Evolutionary conservation across 2,113 vertebrate species (phyloP), one percentile per base, ranked within the genome.

Genomic region (Anthoscopus minutus): DNA sequence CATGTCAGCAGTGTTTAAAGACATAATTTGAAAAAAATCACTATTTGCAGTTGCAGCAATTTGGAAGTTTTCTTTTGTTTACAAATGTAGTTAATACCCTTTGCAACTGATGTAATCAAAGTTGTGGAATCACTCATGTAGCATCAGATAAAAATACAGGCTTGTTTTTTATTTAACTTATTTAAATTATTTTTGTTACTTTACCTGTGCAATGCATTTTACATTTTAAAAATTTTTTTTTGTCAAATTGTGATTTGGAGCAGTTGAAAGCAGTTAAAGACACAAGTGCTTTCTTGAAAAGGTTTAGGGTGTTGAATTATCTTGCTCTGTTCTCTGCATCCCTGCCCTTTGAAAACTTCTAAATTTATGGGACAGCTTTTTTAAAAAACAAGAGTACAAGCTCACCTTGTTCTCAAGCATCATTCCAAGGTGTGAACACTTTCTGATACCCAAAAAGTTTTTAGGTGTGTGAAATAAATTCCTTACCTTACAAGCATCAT

Each of bases 311-410:
- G 15, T 44, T 66, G 57, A 35, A 42, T 77, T 1, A 0, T 4
- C 6, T 57, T 16, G 31, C 5, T 81, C 23, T 67, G 1, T 47
- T 50, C 16, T 21, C n/a, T 1, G 0, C 4, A 16, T 53, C 7
- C 15, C 6, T 54, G 24, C 20, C 20, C 14, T 80, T 71, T 64
- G 35, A 62, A 42, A 30, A 48, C 17, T 2, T 69, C 10, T 37
- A 45, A 17, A 42, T 58, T 51, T 37, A n/a, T n/a, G n/a, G n/a
- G n/a, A n/a, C n/a, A n/a, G n/a, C n/a, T 6, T 58, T 28, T 82
- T 53, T 7, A 24, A 61, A 61, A 28, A 71, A n/a, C 4, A 3
- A 20, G 27, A 48, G 30, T 54, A 28, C 4, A 81, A 81, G 50
- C 50, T 16, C 10, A 8, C 15, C 4, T 64, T 57, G 13, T 73